These are phyloP conservation scores for Muntiacus reevesi DNA, from an alignment of 2,113 vertebrate species.

Conservation along the genomic window DNA sequence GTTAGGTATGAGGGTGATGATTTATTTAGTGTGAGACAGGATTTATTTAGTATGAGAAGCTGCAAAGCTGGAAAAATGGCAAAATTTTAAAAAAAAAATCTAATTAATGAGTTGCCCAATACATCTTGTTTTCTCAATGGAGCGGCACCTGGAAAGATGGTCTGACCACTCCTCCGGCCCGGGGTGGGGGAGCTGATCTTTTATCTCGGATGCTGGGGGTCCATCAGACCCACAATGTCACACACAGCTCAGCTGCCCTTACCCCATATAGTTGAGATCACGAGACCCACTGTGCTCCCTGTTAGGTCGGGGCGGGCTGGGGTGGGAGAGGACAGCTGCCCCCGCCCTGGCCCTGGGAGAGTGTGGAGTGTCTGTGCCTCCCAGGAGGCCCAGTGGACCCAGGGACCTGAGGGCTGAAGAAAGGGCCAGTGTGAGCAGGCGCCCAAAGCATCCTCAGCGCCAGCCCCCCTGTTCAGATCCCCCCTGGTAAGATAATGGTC, in stretches of 20 bases:
- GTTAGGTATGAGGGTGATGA: background rate
- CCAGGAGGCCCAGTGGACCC: accelerated
- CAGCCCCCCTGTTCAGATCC: background rate
- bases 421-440: accelerated
- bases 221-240: accelerated
- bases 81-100: background rate
- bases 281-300: accelerated
- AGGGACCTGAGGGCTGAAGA: background rate
- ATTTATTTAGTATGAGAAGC: background rate
- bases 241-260: accelerated
- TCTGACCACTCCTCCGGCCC: accelerated
- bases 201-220: background rate
- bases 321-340: background rate
- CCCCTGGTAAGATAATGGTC: background rate
- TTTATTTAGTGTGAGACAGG: background rate
- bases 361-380: accelerated
- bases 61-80: background rate
- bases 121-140: background rate
- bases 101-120: background rate
- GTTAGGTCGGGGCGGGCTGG: accelerated
- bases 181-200: background rate
- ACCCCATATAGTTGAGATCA: accelerated
- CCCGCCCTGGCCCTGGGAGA: accelerated
- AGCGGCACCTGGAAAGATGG: background rate
- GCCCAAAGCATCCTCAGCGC: accelerated